Evolutionary conservation across 1,140 invertebrate species (phyloP).

Genomic region (Apis dorsata): DNA sequence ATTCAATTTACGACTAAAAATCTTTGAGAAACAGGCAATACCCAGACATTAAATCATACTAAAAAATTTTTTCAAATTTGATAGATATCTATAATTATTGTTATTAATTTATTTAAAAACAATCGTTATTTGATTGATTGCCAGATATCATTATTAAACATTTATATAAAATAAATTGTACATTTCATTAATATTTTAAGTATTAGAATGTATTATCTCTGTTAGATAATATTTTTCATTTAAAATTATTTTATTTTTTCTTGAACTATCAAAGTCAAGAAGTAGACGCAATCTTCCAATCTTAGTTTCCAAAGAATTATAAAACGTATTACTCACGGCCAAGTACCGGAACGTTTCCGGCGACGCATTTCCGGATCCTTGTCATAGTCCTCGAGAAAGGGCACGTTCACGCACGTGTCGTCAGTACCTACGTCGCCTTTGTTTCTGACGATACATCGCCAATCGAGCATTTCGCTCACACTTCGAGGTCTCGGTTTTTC

Average conservation of each 20-base stretch:
- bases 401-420: conserved; percentile 18
- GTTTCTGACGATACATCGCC: conserved; percentile 56
- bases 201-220: too few species aligned
- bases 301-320: conserved; percentile 10
- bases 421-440: conserved; percentile 3
- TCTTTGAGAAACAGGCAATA: too few species aligned
- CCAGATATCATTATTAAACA: not conserved
- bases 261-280: not conserved
- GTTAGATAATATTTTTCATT: too few species aligned
- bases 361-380: conserved; percentile 69
- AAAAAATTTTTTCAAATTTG: too few species aligned
- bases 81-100: too few species aligned
- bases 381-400: conserved; percentile 54
- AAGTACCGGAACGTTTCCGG: conserved; percentile 75
- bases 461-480: conserved; percentile 70
- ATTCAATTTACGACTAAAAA: too few species aligned
- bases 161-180: not conserved
- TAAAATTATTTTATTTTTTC: not conserved
- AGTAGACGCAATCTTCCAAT: not conserved
- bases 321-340: conserved; percentile 73
- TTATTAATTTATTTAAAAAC: too few species aligned
- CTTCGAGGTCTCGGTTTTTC: conserved; percentile 70
- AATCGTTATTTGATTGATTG: too few species aligned
- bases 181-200: not conserved
- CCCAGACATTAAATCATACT: too few species aligned